Evolutionary conservation across 2,888 invertebrate genomes (phyloP).

Genomic region (Eucera pruinosa): DNA sequence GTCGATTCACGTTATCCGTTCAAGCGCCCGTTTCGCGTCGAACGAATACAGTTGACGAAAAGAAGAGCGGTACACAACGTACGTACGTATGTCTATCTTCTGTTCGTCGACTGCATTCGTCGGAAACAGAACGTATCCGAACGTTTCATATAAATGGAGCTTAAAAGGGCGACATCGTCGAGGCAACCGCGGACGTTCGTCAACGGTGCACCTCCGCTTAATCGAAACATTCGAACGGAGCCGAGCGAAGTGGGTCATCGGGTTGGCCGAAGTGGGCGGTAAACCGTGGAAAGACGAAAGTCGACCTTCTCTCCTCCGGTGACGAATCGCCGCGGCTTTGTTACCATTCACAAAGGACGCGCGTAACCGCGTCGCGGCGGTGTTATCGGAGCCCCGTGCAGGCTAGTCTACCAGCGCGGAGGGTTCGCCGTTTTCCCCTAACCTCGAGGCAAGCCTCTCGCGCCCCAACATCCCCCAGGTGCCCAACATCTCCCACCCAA

Average conservation of each 20-base stretch:
- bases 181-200: slow-evolving; percentile 2
- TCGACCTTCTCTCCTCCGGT: slow-evolving; percentile 42
- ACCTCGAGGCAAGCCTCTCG: slow-evolving; percentile 56
- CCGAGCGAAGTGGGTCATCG: slow-evolving; percentile 32
- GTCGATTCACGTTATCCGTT: too few species aligned
- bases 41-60: too few species aligned
- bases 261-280: slow-evolving; percentile 37
- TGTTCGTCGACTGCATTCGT: too few species aligned
- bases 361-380: slow-evolving; percentile 46
- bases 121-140: too few species aligned
- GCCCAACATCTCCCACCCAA: slow-evolving; percentile 74
- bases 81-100: too few species aligned
- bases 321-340: slow-evolving; percentile 39
- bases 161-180: background rate
- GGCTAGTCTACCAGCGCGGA: slow-evolving; percentile 50
- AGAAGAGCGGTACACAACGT: too few species aligned
- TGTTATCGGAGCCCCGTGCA: slow-evolving; percentile 53
- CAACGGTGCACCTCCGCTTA: background rate
- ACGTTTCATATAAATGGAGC: background rate
- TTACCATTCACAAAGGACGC: slow-evolving; percentile 64
- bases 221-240: slow-evolving; percentile 13
- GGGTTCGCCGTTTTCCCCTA: slow-evolving; percentile 61
- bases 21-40: too few species aligned
- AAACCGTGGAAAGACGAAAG: slow-evolving; percentile 42
- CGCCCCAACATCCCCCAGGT: slow-evolving; percentile 58